Conservation (phyloP, 1,140 invertebrate genomes). For the Drosophila melanica region DNA sequence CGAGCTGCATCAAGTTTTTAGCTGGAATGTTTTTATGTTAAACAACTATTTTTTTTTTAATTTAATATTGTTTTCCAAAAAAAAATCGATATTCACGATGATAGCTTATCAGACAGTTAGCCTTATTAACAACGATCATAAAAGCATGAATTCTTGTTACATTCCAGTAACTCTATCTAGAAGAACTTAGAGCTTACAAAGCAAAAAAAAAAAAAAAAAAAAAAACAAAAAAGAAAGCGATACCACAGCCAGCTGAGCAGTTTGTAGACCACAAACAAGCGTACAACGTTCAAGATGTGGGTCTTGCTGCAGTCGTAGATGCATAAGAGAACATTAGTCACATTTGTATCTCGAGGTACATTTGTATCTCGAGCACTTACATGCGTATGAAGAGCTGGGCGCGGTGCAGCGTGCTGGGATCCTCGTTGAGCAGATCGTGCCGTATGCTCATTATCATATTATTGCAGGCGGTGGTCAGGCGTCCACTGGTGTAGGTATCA, state of each 20-base stretch:
- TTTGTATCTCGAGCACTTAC: constrained; percentile 41
- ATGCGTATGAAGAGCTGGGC: constrained; percentile 37
- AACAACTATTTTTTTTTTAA: no score
- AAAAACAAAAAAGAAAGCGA: constrained; percentile 17
- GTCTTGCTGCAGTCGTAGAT: constrained; percentile 47
- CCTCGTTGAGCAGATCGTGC: constrained; percentile 51
- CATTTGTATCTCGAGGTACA: neutral
- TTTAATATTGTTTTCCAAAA: neutral
- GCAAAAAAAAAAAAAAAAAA: neutral
- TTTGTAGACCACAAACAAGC: constrained; percentile 60
- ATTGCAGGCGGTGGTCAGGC: constrained; percentile 9
- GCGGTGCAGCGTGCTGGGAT: constrained; percentile 43
- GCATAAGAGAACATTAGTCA: neutral
- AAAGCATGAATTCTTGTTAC: no score
- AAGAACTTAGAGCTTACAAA: neutral
- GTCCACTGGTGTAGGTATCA: neutral
- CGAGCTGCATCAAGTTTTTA: neutral
- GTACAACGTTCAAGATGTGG: constrained; percentile 39
- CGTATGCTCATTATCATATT: constrained; percentile 67
- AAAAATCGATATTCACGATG: neutral
- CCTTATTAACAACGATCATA: no score
- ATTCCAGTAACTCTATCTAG: no score
- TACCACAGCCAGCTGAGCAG: constrained; percentile 59
- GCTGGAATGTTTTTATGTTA: no score
- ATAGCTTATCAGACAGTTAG: no score